Percentiles rank a stretch among this genome's conserved stretches.
Evolutionary conservation across 2,113 vertebrate genomes (phyloP).

Genomic region (Coregonus clupeaformis): DNA sequence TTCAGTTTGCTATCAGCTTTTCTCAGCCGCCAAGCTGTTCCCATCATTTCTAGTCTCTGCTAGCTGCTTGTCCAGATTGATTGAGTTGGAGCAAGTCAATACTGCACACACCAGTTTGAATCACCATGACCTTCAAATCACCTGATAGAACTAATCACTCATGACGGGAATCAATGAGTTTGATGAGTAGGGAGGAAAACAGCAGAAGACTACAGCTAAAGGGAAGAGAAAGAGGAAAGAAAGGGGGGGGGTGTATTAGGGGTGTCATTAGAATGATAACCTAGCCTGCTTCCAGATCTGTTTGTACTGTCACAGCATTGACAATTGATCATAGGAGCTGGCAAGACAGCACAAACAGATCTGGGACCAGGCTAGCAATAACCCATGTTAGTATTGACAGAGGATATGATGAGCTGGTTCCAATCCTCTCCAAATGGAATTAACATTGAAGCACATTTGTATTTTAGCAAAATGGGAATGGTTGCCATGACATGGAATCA

Average conservation of each 20-base stretch:
- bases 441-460: too few species aligned
- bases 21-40: slow-evolving; percentile 37
- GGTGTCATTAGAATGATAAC: neutral
- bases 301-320: neutral
- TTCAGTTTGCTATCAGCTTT: neutral
- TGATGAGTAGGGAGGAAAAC: slow-evolving; percentile 31
- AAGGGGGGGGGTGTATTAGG: neutral
- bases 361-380: too few species aligned
- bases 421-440: too few species aligned
- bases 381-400: too few species aligned
- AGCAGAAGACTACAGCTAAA: slow-evolving; percentile 27
- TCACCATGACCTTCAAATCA: slow-evolving; percentile 65
- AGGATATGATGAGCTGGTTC: too few species aligned
- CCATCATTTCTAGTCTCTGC: neutral
- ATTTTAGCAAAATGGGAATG: too few species aligned
- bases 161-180: slow-evolving; percentile 58
- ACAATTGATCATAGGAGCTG: neutral
- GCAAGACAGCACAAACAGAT: too few species aligned
- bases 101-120: slow-evolving; percentile 51
- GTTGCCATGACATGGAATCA: neutral
- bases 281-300: neutral
- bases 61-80: slow-evolving; percentile 58
- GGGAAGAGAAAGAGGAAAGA: slow-evolving; percentile 3
- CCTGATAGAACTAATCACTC: slow-evolving; percentile 55
- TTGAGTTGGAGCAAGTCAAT: slow-evolving; percentile 61